phyloP scores from a whole-genome alignment of 2,797 vertebrate genomes.

The Serranus cabrilla region DNA sequence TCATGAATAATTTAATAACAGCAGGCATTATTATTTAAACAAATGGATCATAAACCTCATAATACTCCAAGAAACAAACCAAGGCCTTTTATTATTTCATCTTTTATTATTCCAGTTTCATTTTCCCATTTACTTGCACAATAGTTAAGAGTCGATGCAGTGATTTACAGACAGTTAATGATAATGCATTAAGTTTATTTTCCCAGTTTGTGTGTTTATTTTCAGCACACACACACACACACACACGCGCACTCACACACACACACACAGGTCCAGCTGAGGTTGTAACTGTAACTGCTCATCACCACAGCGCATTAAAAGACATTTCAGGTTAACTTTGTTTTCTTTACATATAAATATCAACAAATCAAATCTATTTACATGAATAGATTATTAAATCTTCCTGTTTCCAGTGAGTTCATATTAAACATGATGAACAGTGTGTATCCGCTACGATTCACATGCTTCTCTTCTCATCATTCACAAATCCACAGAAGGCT shows the following conservation, averaged over 20 bases:
- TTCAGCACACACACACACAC: slow-evolving; percentile 26
- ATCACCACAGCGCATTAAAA: slow-evolving; percentile 71
- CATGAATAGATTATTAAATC: slow-evolving; percentile 77
- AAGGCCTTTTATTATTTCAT: slow-evolving; percentile 43
- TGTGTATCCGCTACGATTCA: slow-evolving; percentile 47
- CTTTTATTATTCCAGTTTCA: slow-evolving; percentile 85
- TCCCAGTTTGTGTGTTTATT: slow-evolving; percentile 37
- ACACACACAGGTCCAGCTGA: slow-evolving; percentile 68
- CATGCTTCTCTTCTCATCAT: slow-evolving; percentile 61
- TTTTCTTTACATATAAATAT: slow-evolving; percentile 86
- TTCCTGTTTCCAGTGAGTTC: slow-evolving; percentile 83
- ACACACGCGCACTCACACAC: slow-evolving; percentile 37
- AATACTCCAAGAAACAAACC: slow-evolving; percentile 22
- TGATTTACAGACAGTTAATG: slow-evolving; percentile 69
- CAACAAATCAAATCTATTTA: slow-evolving; percentile 83
- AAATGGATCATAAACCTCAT: neutral
- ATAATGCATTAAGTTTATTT: slow-evolving; percentile 61
- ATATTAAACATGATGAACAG: slow-evolving; percentile 66
- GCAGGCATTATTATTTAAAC: neutral
- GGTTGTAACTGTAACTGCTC: slow-evolving; percentile 59
- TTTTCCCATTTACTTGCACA: slow-evolving; percentile 81
- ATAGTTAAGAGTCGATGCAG: slow-evolving; percentile 70
- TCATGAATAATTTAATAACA: neutral
- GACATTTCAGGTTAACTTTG: slow-evolving; percentile 62
- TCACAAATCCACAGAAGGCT: slow-evolving; percentile 80